Evolutionary conservation across 2,113 vertebrate genomes (phyloP), one percentile per base, ranked within the genome.

Genomic region (Clarias magur): DNA sequence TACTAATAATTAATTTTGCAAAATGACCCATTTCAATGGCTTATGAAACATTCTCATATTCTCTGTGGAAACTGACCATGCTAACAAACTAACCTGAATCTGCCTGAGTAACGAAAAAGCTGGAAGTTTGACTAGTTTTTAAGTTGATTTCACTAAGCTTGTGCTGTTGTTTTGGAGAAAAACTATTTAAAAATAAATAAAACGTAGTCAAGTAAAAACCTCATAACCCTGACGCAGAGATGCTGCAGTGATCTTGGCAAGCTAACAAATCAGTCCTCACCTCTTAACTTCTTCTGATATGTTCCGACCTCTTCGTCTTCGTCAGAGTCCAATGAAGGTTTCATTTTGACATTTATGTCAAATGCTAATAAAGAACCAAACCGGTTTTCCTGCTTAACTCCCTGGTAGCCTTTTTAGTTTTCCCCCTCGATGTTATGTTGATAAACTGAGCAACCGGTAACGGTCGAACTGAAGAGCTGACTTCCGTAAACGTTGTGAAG

Each of bases 241-340:
- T 30, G 76, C 54, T 57, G 54, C 76, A 79, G n/a, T 30, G 15
- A 6, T 80, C 34, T 5, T 21, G 9, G 30, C 80, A 38, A 27
- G 42, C 78, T 8, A 83, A 76, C 68, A 54, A n/a, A 0, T 17
- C 5, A 48, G 12, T 23, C 2, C 34, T 54, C 23, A 25, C 72
- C 85, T 86, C 72, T 86, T 62, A 62, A 56, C 11, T 80, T 79
- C 85, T 86, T 76, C 60, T 76, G 57, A 19, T 65, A 63, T 30
- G 73, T 88, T 89, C 88, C 90, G 87, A 81, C 83, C 75, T 57
- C 23, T 82, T 62, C 59, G 23, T 13, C 19, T n/a, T 83, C 82
- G 53, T 38, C 75, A 12, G 57, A 79, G 60, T 86, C 75, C 72
- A 63, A 2, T 27, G 62, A 53, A 67, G 84, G 48, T 25, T 82